These are phyloP conservation scores for Cryptops parisi DNA, from an alignment of 2,888 invertebrate species.

Conservation along the genomic window DNA sequence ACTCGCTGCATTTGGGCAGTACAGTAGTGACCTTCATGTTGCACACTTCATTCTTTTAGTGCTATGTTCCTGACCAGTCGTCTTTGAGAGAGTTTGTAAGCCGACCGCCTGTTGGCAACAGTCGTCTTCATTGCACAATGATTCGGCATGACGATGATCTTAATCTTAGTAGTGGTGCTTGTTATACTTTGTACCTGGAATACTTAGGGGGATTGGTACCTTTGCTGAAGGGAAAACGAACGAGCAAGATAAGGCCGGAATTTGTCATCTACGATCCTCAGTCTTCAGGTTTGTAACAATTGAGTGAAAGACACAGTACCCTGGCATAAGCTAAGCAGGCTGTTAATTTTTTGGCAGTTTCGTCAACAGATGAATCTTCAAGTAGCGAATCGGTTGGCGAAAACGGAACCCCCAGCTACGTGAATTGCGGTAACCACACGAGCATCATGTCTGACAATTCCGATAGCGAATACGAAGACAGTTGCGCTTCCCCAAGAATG, in stretches of 20 bases:
- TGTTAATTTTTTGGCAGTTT: neutral
- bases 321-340: too few relatives aligned
- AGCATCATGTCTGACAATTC: conserved; percentile 40
- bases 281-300: conserved; percentile 19
- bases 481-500: conserved; percentile 67
- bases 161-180: conserved; percentile 28
- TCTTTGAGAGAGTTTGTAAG: conserved; percentile 86
- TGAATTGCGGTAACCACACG: conserved; percentile 8
- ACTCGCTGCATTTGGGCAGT: neutral
- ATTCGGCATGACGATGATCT: conserved; percentile 78
- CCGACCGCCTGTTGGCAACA: conserved; percentile 66
- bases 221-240: conserved; percentile 82
- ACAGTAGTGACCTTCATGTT: neutral
- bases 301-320: too few relatives aligned
- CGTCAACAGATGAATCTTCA: neutral
- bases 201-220: conserved; percentile 94
- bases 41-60: conserved; percentile 40
- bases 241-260: conserved; percentile 93
- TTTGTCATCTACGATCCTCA: conserved; percentile 95
- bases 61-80: conserved; percentile 81
- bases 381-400: conserved; percentile 10
- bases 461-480: conserved; percentile 50
- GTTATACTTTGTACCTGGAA: conserved; percentile 59
- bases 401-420: neutral
- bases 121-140: conserved; percentile 94